Evolutionary conservation across 2,888 invertebrate genomes (phyloP), one percentile per base, ranked within the genome.

Genomic region (Rhodophaea formosa): DNA sequence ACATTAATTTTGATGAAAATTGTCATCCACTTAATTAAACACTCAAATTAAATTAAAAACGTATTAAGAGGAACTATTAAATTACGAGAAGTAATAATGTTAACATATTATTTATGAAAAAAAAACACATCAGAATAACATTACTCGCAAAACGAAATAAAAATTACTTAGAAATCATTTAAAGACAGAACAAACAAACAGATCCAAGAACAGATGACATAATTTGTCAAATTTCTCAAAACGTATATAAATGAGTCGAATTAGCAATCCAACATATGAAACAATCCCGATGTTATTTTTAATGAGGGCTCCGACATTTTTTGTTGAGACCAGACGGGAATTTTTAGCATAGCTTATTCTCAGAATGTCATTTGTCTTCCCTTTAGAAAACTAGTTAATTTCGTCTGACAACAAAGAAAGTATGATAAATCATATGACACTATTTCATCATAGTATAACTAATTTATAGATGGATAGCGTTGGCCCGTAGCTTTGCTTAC

Each of bases 181-280:
- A 23, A 23, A 23, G 23, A 12, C 14, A 6, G 32, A 51, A 16
- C 16, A 51, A 35, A 16, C 12, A 35, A 51, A 51, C 32, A 51
- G 32, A 51, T 51, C 51, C 51, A 39, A 51, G 51, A 51, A 51
- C 51, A 51, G 51, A 51, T 51, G 51, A 51, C 51, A 51, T 51
- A 51, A 51, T 51, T 51, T 51, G 51, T 15, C 51, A 51, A 51
- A 51, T 51, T 51, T 35, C 51, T 17, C 51, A 16, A 51, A 35
- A 51, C 51, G 51, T 51, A 51, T 51, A 51, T 35, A 35, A 51
- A 51, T 39, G 35, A 51, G 51, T 39, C 35, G 12, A 51, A 51
- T 51, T 51, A 51, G 51, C 51, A 51, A 51, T 51, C 51, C 51
- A 51, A 35, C 51, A 51, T 51, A 51, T 51, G 51, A 51, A 51